Evolutionary conservation across 2,888 invertebrate genomes (phyloP).

Genomic region (Drosophila nigricruria): DNA sequence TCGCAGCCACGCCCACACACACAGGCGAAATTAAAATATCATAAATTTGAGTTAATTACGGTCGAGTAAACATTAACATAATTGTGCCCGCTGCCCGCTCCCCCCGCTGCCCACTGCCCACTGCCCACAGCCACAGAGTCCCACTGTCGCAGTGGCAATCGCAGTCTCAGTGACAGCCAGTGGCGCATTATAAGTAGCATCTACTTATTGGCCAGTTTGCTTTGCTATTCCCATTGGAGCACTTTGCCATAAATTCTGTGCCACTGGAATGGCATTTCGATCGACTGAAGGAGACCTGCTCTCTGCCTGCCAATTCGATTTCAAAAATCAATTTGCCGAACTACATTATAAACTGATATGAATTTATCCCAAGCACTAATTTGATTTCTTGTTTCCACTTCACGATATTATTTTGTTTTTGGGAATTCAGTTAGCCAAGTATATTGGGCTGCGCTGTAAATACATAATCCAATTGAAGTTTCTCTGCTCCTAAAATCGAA

Average conservation of each 20-base stretch:
- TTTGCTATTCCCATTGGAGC: conserved; percentile 41
- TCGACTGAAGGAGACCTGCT: background rate
- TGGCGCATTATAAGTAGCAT: conserved; percentile 67
- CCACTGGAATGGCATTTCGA: conserved; percentile 1
- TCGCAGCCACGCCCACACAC: conserved; percentile 18
- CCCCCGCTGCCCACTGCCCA: too few species aligned
- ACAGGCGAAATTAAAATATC: conserved; percentile 78
- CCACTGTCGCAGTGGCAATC: conserved; percentile 4
- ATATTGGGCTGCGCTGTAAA: background rate
- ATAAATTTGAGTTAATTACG: conserved; percentile 81
- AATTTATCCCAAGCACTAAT: background rate
- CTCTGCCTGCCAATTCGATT: conserved; percentile 6
- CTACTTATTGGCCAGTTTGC: conserved; percentile 63
- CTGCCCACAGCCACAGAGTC: conserved; percentile 21
- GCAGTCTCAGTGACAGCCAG: background rate
- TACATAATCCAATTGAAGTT: conserved; percentile 1
- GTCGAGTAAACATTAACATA: conserved; percentile 80
- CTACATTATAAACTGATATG: conserved; percentile 12
- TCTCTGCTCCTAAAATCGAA: background rate
- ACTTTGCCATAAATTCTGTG: conserved; percentile 28
- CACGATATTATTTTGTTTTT: background rate
- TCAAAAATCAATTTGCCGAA: conserved; percentile 10
- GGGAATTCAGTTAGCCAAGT: background rate
- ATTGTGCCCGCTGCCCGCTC: conserved; percentile 64
- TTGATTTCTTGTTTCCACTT: conserved; percentile 3